Base-by-base conservation (phyloP, 2,797 vertebrate genomes). In the Limnodromus scolopaceus region DNA sequence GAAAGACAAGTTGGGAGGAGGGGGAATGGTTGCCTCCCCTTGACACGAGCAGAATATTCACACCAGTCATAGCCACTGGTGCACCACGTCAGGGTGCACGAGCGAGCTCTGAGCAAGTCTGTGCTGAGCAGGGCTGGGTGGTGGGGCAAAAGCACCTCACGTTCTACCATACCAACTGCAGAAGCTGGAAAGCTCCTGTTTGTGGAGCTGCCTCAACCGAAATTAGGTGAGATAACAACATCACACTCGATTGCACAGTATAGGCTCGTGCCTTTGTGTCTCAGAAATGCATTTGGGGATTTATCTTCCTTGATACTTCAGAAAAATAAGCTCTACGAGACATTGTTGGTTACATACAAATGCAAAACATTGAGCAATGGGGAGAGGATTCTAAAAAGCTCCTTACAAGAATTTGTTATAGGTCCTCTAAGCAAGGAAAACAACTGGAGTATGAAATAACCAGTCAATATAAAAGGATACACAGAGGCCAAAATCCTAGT, bases 361-460 rank as follows among this genome's bases (percentile, higher is more conserved):
- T 27, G 28, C 28, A 89, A 82, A 93, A 64, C 49, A 43, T 1
- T 1, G 5, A 88, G 55, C 20, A 78, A 22, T 27, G 13, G 12
- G 43, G 43, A 84, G 49, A 69, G 8, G 66, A 79, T 87, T 88
- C 79, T 18, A 34, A 83, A 90, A 81, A 81, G 57, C 76, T 70
- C 54, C 94, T 84, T 43, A 49, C 5, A 74, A 32, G 22, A 76
- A 84, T 91, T 86, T 54, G 24, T 79, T 77, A 34, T 20, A 65
- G 49, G 58, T 46, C 14, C 34, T 78, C n/a, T 51, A 86, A 81
- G 61, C 46, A 68, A 91, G 80, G 46, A 85, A 36, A 43, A 66
- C 78, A 93, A 84, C 69, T 57, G 39, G 24, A 23, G 36, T 84
- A 46, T 57, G 46, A 74, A 95, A 85, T 38, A 92, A 45, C 19